Evolutionary conservation across 2,113 vertebrate genomes (phyloP).

Genomic region (Caranx ignobilis): DNA sequence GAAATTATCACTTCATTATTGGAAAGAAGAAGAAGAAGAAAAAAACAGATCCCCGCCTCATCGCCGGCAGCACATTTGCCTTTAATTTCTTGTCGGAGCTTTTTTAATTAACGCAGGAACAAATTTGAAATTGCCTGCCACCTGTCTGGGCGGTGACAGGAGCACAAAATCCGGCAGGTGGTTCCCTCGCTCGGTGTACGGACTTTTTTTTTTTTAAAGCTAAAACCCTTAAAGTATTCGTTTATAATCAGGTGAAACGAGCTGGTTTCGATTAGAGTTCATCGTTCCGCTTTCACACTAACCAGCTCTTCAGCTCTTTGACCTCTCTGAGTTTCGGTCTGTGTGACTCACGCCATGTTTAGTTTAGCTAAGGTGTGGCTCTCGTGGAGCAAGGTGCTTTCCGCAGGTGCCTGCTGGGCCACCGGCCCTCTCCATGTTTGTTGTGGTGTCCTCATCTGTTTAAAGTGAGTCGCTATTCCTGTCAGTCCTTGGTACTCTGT

Average conservation of each 20-base stretch:
- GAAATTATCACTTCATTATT: constrained; percentile 29
- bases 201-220: not conserved
- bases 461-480: not conserved
- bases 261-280: not conserved
- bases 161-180: constrained; percentile 53
- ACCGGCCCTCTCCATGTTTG: not conserved
- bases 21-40: not conserved
- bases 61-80: not conserved
- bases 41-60: not conserved
- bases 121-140: constrained; percentile 33
- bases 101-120: constrained; percentile 3
- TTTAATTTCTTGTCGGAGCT: not conserved
- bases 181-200: not conserved
- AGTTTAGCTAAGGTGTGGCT: constrained; percentile 80
- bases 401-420: constrained; percentile 30
- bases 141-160: constrained; percentile 60
- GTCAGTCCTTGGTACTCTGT: constrained; percentile 19
- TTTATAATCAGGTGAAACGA: not conserved
- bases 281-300: not conserved
- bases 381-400: constrained; percentile 62
- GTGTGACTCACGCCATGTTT: constrained; percentile 76
- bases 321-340: constrained; percentile 78
- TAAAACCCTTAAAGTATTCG: not conserved
- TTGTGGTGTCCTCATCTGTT: not conserved
- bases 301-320: constrained; percentile 1